A percentile compares a stretch with the other conserved stretches of the same genome.
phyloP scores from a whole-genome alignment of 2,113 vertebrate genomes.

The Riparia riparia region DNA sequence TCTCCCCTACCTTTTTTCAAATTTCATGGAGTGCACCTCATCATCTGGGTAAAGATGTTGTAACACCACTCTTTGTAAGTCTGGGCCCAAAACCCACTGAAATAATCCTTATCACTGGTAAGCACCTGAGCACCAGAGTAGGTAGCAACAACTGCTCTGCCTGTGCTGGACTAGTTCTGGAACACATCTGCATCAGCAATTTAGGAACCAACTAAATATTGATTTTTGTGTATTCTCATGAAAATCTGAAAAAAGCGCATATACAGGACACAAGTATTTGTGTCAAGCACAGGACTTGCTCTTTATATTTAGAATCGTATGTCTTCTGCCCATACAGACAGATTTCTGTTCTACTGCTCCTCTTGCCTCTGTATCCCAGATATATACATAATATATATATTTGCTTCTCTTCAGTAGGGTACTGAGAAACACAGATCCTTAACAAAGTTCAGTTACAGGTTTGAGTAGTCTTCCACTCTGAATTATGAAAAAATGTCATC shows the following conservation, averaged over 20 bases:
- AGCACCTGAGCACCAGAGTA: neutral
- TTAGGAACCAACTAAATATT: neutral
- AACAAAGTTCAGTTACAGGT: neutral
- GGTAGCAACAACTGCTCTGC: neutral
- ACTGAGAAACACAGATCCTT: neutral
- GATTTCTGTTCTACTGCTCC: neutral
- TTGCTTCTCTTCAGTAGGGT: neutral
- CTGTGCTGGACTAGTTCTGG: neutral
- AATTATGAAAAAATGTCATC: neutral
- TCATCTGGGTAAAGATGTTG: neutral
- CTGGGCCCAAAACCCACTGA: neutral
- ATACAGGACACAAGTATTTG: neutral
- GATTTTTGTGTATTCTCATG: neutral
- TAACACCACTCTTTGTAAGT: neutral
- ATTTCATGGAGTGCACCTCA: neutral
- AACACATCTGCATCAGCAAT: neutral
- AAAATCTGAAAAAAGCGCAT: neutral
- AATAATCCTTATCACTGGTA: neutral
- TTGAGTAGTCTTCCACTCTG: neutral
- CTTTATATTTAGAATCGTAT: neutral
- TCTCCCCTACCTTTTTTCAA: neutral
- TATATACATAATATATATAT: accelerated
- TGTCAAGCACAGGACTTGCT: neutral
- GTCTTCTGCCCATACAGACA: neutral
- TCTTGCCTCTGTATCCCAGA: neutral